Evolutionary conservation across 1,140 invertebrate species (phyloP), one percentile per base, ranked within the genome.

Genomic region (Drosophila ironensis): DNA sequence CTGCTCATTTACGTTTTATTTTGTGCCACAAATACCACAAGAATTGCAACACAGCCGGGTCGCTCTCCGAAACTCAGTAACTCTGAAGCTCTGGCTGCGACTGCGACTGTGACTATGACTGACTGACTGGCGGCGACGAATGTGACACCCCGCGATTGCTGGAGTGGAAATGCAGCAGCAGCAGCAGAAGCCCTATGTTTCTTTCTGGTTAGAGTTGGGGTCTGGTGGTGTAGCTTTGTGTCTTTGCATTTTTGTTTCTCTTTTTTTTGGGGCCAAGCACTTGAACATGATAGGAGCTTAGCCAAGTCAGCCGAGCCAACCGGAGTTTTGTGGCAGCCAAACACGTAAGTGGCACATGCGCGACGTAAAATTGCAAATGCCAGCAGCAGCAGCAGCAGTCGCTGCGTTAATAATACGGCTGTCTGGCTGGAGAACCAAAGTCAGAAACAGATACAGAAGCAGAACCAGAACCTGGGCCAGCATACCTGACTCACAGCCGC

Each of bases 1-100:
- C 64, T 70, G 51, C 77, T 81, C 77, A 81, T 81, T 81, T 81
- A 63, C 69, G 78, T 84, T 82, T 81, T 81, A 72, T 76, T 82
- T 82, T 70, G 77, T 76, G 77, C 80, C 80, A 86, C 81, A 86
- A 86, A 80, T 80, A 86, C 81, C 81, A 86, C 61, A 86, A 86
- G 71, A 72, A 75, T 86, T 80, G 76, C 76, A 74, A 80, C 64
- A 70, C 27, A 68, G 28, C 37, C 37, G 4, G 24, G 20, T 37
- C 33, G 14, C 14, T 37, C 14, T 2, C 28, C 4, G 28, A 11
- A 11, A 11, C 28, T 38, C 9, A 9, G 47, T 12, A 54, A 44
- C 68, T 60, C 42, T 42, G 54, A 46, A 48, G 20, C 52, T 54
- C 52, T 61, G 45, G 9, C 35, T 27, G 20, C 14, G 44, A 57